Conservation (phyloP, 2,113 vertebrate genomes). For the Hemichromis elongatus region DNA sequence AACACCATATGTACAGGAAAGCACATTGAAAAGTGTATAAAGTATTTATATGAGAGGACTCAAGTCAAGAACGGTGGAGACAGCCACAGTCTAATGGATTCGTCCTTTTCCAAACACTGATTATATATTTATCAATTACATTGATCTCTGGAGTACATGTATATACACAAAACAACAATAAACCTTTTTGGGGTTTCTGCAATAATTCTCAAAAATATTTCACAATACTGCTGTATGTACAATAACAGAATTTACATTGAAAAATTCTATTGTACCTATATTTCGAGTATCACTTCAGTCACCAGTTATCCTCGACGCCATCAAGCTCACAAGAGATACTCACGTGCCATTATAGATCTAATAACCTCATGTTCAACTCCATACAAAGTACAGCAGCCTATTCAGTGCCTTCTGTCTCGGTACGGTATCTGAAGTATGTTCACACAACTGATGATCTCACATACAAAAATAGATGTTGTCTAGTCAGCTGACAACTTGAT, state of each 20-base stretch:
- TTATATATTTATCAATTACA: constrained; percentile 86
- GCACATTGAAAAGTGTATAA: constrained; percentile 93
- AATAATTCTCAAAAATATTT: constrained; percentile 76
- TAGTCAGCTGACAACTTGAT: constrained; percentile 71
- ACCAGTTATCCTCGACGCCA: constrained; percentile 11
- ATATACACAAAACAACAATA: constrained; percentile 93
- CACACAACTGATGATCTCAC: constrained; percentile 69
- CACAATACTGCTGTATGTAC: constrained; percentile 77
- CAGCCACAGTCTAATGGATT: constrained; percentile 93
- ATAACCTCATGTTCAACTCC: constrained; percentile 15
- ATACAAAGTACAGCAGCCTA: constrained; percentile 57
- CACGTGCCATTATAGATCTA: constrained; percentile 35
- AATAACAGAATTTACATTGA: constrained; percentile 81
- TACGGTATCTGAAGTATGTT: constrained; percentile 56
- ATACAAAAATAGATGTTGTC: constrained; percentile 77
- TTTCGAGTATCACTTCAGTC: constrained; percentile 59
- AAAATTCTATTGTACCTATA: constrained; percentile 75
- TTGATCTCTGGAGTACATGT: constrained; percentile 87
- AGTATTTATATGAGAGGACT: constrained; percentile 83
- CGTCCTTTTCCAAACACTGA: constrained; percentile 91
- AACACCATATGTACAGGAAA: constrained; percentile 98
- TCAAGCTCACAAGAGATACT: constrained; percentile 33
- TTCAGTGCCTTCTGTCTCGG: constrained; percentile 30
- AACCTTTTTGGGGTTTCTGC: constrained; percentile 70
- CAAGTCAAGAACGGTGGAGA: constrained; percentile 85